Evolutionary conservation across 2,888 invertebrate species (phyloP).

Genomic region (Netelia fuscicornis): DNA sequence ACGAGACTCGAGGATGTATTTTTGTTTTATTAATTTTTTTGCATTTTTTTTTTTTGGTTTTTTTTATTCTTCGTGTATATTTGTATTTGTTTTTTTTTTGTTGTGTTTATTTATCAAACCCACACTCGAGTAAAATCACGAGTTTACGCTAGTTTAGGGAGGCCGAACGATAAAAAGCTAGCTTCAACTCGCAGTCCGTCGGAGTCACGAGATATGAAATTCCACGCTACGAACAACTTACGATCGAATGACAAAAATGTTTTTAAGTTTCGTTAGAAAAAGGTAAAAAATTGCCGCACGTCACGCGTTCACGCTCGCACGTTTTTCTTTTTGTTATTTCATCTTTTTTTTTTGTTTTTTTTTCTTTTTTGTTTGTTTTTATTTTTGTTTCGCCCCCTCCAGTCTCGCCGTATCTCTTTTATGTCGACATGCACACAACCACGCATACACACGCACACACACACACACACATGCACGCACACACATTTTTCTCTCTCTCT

Average conservation of each 20-base stretch:
- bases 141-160: conserved; percentile 66
- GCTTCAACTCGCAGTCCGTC: conserved; percentile 63
- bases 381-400: conserved; percentile 64
- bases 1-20: conserved; percentile 48
- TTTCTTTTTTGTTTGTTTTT: conserved; percentile 47
- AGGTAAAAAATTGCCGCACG: conserved; percentile 77
- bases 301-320: conserved; percentile 71
- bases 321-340: conserved; percentile 55
- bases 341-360: conserved; percentile 43
- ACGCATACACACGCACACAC: conserved; percentile 29
- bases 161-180: conserved; percentile 69
- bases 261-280: conserved; percentile 75
- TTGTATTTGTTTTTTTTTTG: conserved; percentile 14
- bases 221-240: conserved; percentile 73
- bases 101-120: conserved; percentile 56
- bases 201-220: conserved; percentile 69
- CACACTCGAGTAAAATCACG: conserved; percentile 59
- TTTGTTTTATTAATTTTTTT: conserved; percentile 28
- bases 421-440: conserved; percentile 36
- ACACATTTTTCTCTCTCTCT: conserved; percentile 29
- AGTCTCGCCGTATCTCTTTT: conserved; percentile 58
- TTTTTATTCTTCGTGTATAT: conserved; percentile 8
- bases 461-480: conserved; percentile 21
- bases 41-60: conserved; percentile 25
- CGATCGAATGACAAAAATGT: conserved; percentile 72